A percentile compares a stretch with the other conserved stretches of the same genome.
Conservation (phyloP, 2,888 invertebrate species). For the Plagodis pulveraria region DNA sequence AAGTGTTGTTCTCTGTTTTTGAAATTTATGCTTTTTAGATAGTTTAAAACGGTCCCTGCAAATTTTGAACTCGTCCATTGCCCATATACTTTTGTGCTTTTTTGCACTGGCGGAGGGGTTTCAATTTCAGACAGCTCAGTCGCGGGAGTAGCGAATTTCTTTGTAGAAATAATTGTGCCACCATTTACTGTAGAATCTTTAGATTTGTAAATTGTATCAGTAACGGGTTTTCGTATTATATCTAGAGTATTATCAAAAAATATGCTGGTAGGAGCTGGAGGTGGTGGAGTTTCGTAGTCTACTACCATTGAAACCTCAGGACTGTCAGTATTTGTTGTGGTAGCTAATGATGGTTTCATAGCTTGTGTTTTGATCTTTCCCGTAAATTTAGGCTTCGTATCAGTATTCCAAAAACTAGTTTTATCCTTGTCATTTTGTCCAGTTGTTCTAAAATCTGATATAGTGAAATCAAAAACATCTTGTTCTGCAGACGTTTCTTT, state of each 20-base stretch:
- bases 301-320: conserved; percentile 48
- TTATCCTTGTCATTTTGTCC: conserved; percentile 33
- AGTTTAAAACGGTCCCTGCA: conserved; percentile 69
- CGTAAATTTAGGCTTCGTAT: conserved; percentile 45
- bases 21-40: conserved; percentile 66
- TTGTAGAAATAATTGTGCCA: conserved; percentile 19
- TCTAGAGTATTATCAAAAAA: conserved; percentile 41
- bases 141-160: conserved; percentile 17
- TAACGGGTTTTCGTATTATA: conserved; percentile 28
- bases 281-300: conserved; percentile 68
- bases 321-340: conserved; percentile 38
- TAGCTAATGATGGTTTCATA: conserved; percentile 28
- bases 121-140: conserved; percentile 55
- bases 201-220: conserved; percentile 41
- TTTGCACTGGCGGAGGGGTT: conserved; percentile 58
- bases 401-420: conserved; percentile 55
- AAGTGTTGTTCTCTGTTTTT: conserved; percentile 47
- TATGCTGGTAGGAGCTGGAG: conserved; percentile 37
- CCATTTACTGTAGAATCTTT: conserved; percentile 29
- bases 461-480: conserved; percentile 48
- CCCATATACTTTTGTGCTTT: conserved; percentile 61
- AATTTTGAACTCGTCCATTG: conserved; percentile 73
- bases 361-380: conserved; percentile 44
- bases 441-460: conserved; percentile 28
- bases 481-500: conserved; percentile 43